Base-by-base conservation (phyloP, 2,113 vertebrate genomes). In the Nibea albiflora region DNA sequence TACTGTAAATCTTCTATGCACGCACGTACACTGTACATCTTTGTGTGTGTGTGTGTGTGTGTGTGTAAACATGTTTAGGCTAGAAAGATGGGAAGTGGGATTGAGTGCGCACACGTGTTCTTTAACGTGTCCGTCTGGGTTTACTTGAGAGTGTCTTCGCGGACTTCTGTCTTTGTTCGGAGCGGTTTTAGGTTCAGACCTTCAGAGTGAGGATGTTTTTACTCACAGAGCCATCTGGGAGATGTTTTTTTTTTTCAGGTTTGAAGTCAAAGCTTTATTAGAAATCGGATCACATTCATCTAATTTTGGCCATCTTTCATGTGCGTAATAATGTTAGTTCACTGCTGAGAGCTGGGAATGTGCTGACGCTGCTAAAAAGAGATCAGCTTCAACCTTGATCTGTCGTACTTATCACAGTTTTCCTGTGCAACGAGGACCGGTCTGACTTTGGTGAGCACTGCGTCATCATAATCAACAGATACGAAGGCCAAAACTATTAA, bases 1-100 rank as follows among this genome's bases (percentile, higher is more conserved):
- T 20, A 65, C 50, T 80, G 35, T 85, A 73, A 73, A 70, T 72
- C 22, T 24, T 44, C 6, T 57, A 24, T 46, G 28, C 54, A n/a
- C 78, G 47, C 31, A 24, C 67, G 44, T n/a, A n/a, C 28, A 58
- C 58, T 61, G 15, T 63, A 28, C 53, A 35, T 73, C 22, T 73
- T 54, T 39, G 35, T 39, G 35, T n/a, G 53, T 24, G 53, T 56
- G 53, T 24, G 53, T 56, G 53, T 24, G 53, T 39, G 35, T 39
- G 35, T n/a, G 53, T 24, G 53, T 56, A 24, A 24, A 57, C 54
- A 57, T 26, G 11, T 69, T 54, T 50, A 28, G 70, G 26, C 46
- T 46, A 15, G 14, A 79, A 12, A 19, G 61, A 61, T 11, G 0
- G 26, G 2, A 17, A 42, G 35, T 6, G 7, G 66, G 60, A 35